Conservation (phyloP, 2,888 invertebrate species). For the Stratiomys singularior region DNA sequence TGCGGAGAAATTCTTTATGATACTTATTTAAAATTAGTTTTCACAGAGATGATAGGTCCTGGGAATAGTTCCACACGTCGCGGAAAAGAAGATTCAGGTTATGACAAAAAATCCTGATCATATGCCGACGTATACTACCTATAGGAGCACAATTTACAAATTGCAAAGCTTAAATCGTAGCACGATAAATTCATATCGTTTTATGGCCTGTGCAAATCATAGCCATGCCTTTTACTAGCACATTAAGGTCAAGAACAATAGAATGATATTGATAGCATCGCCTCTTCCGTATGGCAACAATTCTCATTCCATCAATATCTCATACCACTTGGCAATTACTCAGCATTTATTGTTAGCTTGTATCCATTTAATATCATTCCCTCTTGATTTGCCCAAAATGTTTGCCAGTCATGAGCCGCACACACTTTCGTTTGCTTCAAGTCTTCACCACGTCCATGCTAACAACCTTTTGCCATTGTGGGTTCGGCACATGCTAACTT, state of each 20-base stretch:
- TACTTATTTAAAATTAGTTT: no score
- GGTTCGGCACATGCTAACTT: background rate
- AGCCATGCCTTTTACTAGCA: no score
- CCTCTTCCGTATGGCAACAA: background rate
- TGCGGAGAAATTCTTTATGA: no score
- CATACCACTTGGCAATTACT: background rate
- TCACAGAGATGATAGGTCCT: no score
- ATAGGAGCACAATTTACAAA: no score
- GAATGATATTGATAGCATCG: background rate
- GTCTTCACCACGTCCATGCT: background rate
- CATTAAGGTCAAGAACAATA: conserved; percentile 9
- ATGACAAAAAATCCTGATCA: no score
- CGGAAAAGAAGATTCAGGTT: no score
- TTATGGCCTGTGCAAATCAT: no score
- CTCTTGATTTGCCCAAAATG: conserved; percentile 16
- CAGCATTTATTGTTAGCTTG: conserved; percentile 17
- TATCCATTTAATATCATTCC: conserved; percentile 38
- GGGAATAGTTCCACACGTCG: no score
- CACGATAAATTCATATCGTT: no score
- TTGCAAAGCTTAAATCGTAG: no score
- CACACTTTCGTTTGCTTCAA: conserved; percentile 10
- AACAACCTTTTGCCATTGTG: background rate
- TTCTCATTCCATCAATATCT: background rate
- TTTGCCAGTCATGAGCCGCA: conserved; percentile 20
- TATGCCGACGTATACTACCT: no score